Percentiles rank a stretch among this genome's conserved stretches.
Evolutionary conservation across 1,140 invertebrate genomes (phyloP).

Genomic region (Drosophila erecta): DNA sequence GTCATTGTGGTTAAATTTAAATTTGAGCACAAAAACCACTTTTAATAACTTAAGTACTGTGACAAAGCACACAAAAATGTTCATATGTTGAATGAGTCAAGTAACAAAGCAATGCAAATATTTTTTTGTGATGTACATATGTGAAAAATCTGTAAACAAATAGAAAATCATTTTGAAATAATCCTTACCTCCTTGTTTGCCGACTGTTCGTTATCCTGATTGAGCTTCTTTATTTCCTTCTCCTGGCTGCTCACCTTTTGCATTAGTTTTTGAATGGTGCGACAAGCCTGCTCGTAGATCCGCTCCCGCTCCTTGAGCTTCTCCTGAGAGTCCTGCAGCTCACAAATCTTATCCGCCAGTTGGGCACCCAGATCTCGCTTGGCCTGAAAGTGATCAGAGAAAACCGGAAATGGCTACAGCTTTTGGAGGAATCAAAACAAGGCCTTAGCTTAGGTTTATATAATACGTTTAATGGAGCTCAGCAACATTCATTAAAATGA

Average conservation of each 20-base stretch:
- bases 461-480: conserved; percentile 13
- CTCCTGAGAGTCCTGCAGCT: conserved; percentile 69
- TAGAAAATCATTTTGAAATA: background rate
- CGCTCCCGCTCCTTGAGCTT: conserved; percentile 63
- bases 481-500: conserved; percentile 12
- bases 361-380: conserved; percentile 44
- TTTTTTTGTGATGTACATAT: background rate
- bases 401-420: conserved; percentile 1
- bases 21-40: background rate
- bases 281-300: conserved; percentile 69
- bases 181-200: conserved; percentile 28
- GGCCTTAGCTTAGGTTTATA: background rate
- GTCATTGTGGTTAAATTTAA: background rate
- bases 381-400: conserved; percentile 35
- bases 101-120: background rate
- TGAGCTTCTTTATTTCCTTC: conserved; percentile 56
- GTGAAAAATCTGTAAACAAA: too few species aligned
- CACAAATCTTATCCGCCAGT: conserved; percentile 67
- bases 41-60: background rate
- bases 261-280: conserved; percentile 79
- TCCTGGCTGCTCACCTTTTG: conserved; percentile 72
- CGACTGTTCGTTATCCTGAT: conserved; percentile 26
- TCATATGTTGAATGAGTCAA: background rate
- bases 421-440: conserved; percentile 3
- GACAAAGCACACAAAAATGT: background rate